Percentiles rank a stretch among this genome's conserved stretches.
Conservation (phyloP, 2,888 invertebrate genomes). For the Rhagonycha lutea region DNA sequence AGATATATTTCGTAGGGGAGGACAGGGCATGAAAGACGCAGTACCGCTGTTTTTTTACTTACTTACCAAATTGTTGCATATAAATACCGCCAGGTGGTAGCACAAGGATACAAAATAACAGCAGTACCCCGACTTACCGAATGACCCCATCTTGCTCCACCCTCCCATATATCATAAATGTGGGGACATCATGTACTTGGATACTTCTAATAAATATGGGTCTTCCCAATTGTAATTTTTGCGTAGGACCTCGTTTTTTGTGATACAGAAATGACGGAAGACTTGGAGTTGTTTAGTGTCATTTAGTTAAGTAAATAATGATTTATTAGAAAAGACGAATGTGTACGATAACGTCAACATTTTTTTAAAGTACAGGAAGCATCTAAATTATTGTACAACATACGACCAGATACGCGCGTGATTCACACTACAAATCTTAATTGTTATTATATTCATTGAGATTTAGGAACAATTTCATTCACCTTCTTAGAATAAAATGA, state of each 20-base stretch:
- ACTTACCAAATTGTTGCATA: too few relatives aligned
- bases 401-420: not conserved
- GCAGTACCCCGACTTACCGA: too few relatives aligned
- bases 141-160: too few relatives aligned
- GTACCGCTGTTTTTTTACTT: too few relatives aligned
- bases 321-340: not conserved
- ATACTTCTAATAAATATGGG: not conserved
- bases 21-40: too few relatives aligned
- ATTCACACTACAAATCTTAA: not conserved
- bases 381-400: not conserved
- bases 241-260: not conserved
- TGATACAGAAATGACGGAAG: not conserved
- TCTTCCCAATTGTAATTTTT: not conserved
- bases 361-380: not conserved
- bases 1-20: too few relatives aligned
- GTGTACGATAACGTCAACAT: not conserved
- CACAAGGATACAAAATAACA: too few relatives aligned
- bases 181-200: too few relatives aligned
- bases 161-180: too few relatives aligned
- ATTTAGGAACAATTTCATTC: not conserved
- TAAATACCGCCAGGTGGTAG: too few relatives aligned
- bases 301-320: not conserved
- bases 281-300: not conserved
- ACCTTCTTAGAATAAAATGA: not conserved
- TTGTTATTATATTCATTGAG: not conserved